Percentiles rank a stretch among this genome's conserved stretches.
phyloP scores from a whole-genome alignment of 2,113 vertebrate species.

The Oncorhynchus mykiss region DNA sequence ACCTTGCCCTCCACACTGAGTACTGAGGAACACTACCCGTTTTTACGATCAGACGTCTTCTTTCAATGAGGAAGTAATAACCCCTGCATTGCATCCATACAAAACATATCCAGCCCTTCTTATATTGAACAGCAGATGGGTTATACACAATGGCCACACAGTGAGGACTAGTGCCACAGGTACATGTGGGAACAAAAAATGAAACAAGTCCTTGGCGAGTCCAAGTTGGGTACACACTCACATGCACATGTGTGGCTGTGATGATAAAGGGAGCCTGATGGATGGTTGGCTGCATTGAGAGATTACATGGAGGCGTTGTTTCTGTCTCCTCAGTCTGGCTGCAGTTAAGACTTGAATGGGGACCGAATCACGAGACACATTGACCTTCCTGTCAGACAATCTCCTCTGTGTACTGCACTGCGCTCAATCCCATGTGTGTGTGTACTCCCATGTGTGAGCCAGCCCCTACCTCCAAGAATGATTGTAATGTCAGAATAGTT shows the following conservation, averaged over 20 bases:
- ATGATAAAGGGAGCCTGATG: constrained; percentile 1
- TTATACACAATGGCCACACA: too few species aligned
- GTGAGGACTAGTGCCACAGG: too few species aligned
- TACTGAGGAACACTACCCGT: too few species aligned
- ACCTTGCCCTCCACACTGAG: too few species aligned
- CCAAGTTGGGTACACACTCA: background rate
- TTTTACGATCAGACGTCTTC: too few species aligned
- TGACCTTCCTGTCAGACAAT: constrained; percentile 1
- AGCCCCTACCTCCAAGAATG: too few species aligned
- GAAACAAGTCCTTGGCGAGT: background rate
- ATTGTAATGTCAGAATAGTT: too few species aligned
- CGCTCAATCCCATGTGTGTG: background rate
- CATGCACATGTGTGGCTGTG: background rate
- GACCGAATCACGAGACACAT: background rate
- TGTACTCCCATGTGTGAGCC: background rate
- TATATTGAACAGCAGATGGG: too few species aligned
- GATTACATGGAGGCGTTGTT: background rate
- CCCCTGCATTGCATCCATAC: too few species aligned
- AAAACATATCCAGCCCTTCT: too few species aligned
- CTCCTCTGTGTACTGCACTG: background rate
- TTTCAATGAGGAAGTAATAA: too few species aligned
- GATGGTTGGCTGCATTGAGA: background rate
- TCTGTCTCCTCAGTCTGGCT: constrained; percentile 10
- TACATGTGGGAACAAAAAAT: background rate
- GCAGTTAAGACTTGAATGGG: background rate